Conservation (phyloP, 2,113 vertebrate genomes). For the Henicopernis longicauda region DNA sequence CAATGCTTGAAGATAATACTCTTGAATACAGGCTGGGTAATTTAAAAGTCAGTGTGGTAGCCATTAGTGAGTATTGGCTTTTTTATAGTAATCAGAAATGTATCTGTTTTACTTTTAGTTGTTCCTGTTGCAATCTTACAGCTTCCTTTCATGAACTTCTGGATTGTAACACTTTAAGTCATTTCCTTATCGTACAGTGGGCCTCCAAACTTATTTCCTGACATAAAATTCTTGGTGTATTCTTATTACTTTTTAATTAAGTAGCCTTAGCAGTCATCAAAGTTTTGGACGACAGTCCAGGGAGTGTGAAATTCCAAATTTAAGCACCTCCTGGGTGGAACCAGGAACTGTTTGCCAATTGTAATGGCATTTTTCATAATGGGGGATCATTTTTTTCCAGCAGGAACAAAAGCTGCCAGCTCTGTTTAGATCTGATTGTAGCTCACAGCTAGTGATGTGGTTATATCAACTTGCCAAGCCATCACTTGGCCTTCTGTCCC, state of each 20-base stretch:
- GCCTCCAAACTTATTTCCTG: conserved; percentile 12
- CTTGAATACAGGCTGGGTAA: background rate
- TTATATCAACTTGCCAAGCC: background rate
- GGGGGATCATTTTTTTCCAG: background rate
- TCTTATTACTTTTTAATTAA: conserved; percentile 26
- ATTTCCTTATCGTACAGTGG: background rate
- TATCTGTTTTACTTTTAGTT: background rate
- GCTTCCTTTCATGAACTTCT: background rate
- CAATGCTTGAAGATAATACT: background rate
- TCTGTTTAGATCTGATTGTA: background rate
- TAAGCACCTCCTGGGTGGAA: background rate
- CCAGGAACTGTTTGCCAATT: background rate
- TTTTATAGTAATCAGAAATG: background rate
- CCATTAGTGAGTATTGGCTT: background rate
- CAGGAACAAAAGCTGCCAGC: background rate
- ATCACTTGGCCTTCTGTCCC: background rate
- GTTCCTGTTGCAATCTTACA: background rate
- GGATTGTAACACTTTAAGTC: background rate
- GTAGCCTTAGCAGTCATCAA: background rate
- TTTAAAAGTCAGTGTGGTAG: background rate
- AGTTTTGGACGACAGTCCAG: background rate
- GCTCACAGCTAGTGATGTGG: background rate
- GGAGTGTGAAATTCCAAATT: conserved; percentile 3
- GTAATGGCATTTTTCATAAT: background rate
- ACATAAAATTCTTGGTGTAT: background rate